These are phyloP conservation scores for Tragelaphus imberbis DNA, from an alignment of 2,113 vertebrate species.

Conservation along the genomic window DNA sequence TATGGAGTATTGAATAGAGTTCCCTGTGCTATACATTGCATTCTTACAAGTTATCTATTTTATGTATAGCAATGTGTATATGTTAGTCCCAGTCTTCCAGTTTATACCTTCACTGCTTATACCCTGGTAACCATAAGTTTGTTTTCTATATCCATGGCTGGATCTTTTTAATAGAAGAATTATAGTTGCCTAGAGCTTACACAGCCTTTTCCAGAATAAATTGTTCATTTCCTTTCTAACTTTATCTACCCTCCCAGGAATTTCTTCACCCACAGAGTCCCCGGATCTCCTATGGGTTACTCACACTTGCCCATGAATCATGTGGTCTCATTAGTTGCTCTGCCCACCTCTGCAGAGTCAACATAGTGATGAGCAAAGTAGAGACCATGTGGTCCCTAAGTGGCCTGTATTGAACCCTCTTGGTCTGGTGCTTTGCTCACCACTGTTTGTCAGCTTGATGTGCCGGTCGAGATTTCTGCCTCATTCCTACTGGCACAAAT, in stretches of 20 bases:
- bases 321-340: background rate
- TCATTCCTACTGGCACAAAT: background rate
- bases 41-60: background rate
- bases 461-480: background rate
- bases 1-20: background rate
- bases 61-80: background rate
- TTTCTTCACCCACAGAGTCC: background rate
- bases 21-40: background rate
- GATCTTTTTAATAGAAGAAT: background rate
- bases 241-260: background rate
- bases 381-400: background rate
- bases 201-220: background rate
- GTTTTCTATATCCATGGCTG: background rate
- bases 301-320: background rate
- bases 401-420: rapidly evolving
- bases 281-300: background rate
- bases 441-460: too few species aligned
- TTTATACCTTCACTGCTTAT: background rate
- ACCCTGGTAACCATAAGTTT: background rate
- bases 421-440: background rate
- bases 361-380: background rate
- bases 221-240: background rate
- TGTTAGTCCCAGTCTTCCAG: background rate
- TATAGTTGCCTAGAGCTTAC: background rate
- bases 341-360: background rate